Percentiles rank a stretch among this genome's conserved stretches.
phyloP scores from a whole-genome alignment of 2,888 invertebrate species.

The Cosmopolites sordidus region DNA sequence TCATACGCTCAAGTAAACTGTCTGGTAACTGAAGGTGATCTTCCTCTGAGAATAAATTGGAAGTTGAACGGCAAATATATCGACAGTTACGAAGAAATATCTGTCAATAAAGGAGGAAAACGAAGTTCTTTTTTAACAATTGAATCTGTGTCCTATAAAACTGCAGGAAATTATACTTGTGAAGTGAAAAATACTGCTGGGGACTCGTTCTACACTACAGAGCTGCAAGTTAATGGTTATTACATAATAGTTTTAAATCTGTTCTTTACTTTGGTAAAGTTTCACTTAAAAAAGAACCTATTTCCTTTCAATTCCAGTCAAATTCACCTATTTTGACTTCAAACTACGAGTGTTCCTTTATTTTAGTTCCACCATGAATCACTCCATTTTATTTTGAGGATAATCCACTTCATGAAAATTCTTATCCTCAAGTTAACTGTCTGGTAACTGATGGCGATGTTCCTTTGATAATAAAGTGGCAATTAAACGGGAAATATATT shows the following conservation, averaged over 20 bases:
- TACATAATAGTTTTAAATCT: slow-evolving; percentile 2
- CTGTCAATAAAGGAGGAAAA: slow-evolving; percentile 53
- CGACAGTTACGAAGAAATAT: slow-evolving; percentile 54
- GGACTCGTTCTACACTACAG: slow-evolving; percentile 56
- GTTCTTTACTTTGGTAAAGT: too few relatives aligned
- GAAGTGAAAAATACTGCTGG: slow-evolving; percentile 63
- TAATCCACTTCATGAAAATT: slow-evolving; percentile 54
- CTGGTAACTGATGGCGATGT: slow-evolving; percentile 68
- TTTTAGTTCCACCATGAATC: slow-evolving; percentile 62
- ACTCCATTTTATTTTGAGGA: slow-evolving; percentile 71
- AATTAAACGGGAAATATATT: slow-evolving; percentile 62
- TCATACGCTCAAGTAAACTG: slow-evolving; percentile 52
- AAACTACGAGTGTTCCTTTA: slow-evolving; percentile 2
- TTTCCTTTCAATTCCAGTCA: too few relatives aligned
- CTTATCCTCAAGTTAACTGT: slow-evolving; percentile 52
- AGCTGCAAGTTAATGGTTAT: slow-evolving; percentile 65
- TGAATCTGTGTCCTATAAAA: slow-evolving; percentile 61
- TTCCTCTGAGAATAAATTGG: slow-evolving; percentile 71
- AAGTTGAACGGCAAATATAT: slow-evolving; percentile 64
- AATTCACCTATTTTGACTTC: too few relatives aligned
- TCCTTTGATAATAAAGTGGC: slow-evolving; percentile 70
- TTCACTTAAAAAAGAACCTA: too few relatives aligned
- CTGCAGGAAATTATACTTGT: slow-evolving; percentile 65
- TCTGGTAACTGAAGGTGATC: slow-evolving; percentile 67
- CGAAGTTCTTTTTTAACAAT: slow-evolving; percentile 66